A percentile compares a stretch with the other conserved stretches of the same genome.
These are phyloP conservation scores for Mirza zaza DNA, from an alignment of 2,113 vertebrate genomes.

Conservation along the genomic window DNA sequence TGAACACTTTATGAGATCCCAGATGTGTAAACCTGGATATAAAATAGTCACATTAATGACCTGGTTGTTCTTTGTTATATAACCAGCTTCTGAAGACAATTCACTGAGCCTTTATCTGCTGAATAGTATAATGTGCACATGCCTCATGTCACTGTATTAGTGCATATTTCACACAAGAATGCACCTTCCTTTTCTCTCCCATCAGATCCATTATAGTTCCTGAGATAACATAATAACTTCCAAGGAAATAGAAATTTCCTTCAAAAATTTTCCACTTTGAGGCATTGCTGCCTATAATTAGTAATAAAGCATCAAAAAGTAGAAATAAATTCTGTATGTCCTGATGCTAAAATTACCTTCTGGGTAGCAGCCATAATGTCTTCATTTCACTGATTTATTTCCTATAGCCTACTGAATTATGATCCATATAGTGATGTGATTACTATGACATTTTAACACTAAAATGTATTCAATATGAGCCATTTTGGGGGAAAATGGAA, in stretches of 20 bases:
- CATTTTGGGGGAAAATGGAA: background rate
- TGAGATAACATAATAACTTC: background rate
- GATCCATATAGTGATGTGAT: background rate
- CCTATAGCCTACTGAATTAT: conserved; percentile 31
- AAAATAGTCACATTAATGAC: background rate
- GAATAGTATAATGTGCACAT: background rate
- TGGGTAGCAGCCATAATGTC: background rate
- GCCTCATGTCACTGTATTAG: background rate
- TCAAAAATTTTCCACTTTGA: background rate
- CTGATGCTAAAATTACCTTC: background rate
- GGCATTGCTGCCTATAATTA: background rate
- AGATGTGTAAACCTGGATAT: background rate
- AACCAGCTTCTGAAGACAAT: background rate
- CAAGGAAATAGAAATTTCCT: background rate
- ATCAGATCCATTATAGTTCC: background rate
- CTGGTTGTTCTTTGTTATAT: background rate
- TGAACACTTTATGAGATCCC: background rate
- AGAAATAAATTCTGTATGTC: conserved; percentile 9
- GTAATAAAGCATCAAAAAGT: background rate
- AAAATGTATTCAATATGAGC: conserved; percentile 24
- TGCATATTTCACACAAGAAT: background rate
- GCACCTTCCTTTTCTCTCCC: background rate
- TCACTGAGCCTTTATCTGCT: background rate
- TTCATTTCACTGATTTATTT: conserved; percentile 59
- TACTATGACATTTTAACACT: conserved; percentile 38